Percentiles rank a stretch among this genome's conserved stretches.
These are phyloP conservation scores for Linnaemya vulpina DNA, from an alignment of 2,888 invertebrate genomes.

Conservation along the genomic window DNA sequence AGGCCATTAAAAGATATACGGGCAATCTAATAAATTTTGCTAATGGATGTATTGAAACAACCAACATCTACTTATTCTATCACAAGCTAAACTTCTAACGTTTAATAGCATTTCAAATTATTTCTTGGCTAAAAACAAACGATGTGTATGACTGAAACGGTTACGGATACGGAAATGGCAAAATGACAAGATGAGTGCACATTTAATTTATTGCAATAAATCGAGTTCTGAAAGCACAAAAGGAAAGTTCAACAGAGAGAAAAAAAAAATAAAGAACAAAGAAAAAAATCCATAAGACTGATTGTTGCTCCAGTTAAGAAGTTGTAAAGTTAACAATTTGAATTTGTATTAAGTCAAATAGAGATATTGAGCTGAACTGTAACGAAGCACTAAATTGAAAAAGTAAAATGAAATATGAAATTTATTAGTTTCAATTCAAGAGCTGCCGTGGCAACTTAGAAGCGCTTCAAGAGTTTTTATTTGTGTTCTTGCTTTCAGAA, in stretches of 20 bases:
- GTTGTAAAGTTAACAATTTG: slow-evolving; percentile 62
- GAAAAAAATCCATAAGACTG: not conserved
- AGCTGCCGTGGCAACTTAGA: not conserved
- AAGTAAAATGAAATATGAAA: not conserved
- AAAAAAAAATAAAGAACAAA: slow-evolving; percentile 6
- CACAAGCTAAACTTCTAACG: slow-evolving; percentile 1
- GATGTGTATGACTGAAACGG: slow-evolving; percentile 58
- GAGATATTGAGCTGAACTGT: slow-evolving; percentile 39
- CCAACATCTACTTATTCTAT: too few species aligned
- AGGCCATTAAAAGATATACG: too few species aligned
- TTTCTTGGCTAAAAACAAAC: slow-evolving; percentile 55
- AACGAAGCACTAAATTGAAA: not conserved
- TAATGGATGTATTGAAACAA: too few species aligned
- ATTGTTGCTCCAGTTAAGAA: slow-evolving; percentile 36
- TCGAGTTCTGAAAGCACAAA: slow-evolving; percentile 31
- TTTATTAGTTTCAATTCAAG: not conserved
- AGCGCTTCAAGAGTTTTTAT: not conserved
- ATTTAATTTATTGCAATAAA: slow-evolving; percentile 65
- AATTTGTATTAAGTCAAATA: slow-evolving; percentile 54
- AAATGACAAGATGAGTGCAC: slow-evolving; percentile 68
- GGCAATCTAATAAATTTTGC: too few species aligned
- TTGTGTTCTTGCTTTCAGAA: not conserved
- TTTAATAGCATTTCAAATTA: not conserved
- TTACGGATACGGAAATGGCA: slow-evolving; percentile 65
- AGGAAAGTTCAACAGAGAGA: slow-evolving; percentile 1